Evolutionary conservation across 2,113 vertebrate genomes (phyloP), one percentile per base, ranked within the genome.

Genomic region (Pseudonaja textilis): DNA sequence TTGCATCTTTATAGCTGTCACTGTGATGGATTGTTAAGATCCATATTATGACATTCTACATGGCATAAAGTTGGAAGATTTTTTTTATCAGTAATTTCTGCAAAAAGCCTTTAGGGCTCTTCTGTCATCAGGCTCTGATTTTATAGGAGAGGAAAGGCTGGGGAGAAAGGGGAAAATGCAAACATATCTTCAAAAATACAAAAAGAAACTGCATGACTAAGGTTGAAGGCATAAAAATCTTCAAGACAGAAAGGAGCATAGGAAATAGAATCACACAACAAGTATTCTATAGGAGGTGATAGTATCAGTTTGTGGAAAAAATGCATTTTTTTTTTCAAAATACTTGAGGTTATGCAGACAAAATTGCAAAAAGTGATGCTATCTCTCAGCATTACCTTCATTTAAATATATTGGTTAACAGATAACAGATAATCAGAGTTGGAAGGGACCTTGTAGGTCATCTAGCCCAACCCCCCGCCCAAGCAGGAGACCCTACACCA

Each of bases 11-110:
- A 86, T 85, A 85, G 55, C 55, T 89, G 26, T 85, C 29, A 50
- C 54, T 93, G 29, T 45, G 54, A 90, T 88, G 88, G 88, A 61
- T 89, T 90, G 50, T 93, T 90, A 85, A 42, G 69, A 89, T 93
- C 88, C 59, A 90, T 93, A 93, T 85, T 93, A 85, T 26, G 69
- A 93, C 88, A 74, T 93, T 93, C 88, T 90, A 56, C 74, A 86
- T 89, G 88, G 55, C 74, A 93, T 47, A 61, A 42, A 56, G 74
- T 85, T 81, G 52, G 92, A 89, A 85, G 6, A 59, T 39, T 93
- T 89, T 57, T 90, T 92, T 81, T 89, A 74, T 85, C 88, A 92
- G 92, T 89, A 85, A 85, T 89, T 90, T 74, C 55, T 93, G 69
- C 42, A 93, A 88, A 88, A 93, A 89, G 26, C 69, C 92, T 34